A percentile compares a stretch with the other conserved stretches of the same genome.
These are phyloP conservation scores for Ophraella communa DNA, from an alignment of 2,888 invertebrate genomes.

Conservation along the genomic window DNA sequence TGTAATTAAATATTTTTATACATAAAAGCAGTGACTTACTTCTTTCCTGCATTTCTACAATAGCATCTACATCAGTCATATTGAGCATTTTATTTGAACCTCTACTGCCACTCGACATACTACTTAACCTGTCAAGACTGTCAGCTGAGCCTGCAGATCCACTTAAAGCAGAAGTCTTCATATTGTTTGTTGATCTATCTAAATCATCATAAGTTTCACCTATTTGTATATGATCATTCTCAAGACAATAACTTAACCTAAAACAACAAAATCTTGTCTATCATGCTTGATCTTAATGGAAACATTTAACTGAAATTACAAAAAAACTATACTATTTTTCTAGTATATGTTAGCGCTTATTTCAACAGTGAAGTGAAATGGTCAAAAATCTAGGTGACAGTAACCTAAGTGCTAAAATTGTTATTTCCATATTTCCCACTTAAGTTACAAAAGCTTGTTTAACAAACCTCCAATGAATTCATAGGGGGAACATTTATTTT, in stretches of 20 bases:
- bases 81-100: slow-evolving; percentile 55
- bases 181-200: slow-evolving; percentile 33
- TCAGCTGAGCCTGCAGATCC: slow-evolving; percentile 55
- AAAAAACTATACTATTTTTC: too few relatives aligned
- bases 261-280: neutral
- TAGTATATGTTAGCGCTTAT: too few relatives aligned
- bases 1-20: neutral
- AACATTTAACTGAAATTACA: too few relatives aligned
- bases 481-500: too few relatives aligned
- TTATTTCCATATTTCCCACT: too few relatives aligned
- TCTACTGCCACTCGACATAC: slow-evolving; percentile 54
- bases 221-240: slow-evolving; percentile 35
- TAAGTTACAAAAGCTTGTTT: too few relatives aligned
- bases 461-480: too few relatives aligned
- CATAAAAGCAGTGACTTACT: slow-evolving; percentile 48
- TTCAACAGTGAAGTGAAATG: too few relatives aligned
- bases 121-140: slow-evolving; percentile 58
- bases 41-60: slow-evolving; percentile 56
- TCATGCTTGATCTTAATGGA: neutral
- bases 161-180: slow-evolving; percentile 16
- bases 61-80: slow-evolving; percentile 56
- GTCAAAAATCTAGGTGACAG: too few relatives aligned
- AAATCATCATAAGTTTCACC: slow-evolving; percentile 35
- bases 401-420: too few relatives aligned
- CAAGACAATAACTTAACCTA: slow-evolving; percentile 40